A percentile compares a stretch with the other conserved stretches of the same genome.
These are phyloP conservation scores for Epicauta chinensis DNA, from an alignment of 1,140 invertebrate species.

Conservation along the genomic window DNA sequence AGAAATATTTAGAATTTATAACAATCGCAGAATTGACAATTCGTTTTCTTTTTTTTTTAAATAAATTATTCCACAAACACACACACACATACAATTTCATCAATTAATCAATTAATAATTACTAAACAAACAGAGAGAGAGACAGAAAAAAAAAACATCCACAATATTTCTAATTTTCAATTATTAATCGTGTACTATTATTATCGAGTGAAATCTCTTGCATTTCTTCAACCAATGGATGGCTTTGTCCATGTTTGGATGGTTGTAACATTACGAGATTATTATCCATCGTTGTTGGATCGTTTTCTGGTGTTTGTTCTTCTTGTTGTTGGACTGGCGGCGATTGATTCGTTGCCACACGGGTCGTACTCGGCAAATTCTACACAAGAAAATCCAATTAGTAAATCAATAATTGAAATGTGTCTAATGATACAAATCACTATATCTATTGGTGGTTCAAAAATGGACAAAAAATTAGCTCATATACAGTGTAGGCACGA, in stretches of 20 bases:
- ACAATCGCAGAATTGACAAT: not conserved
- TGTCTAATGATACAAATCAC: not conserved
- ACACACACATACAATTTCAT: constrained; percentile 3
- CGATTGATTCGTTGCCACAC: constrained; percentile 23
- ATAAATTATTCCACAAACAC: not conserved
- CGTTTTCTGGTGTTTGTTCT: too few species aligned
- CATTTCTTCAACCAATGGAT: constrained; percentile 25
- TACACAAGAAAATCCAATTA: constrained; percentile 10
- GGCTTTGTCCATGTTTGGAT: constrained; percentile 28
- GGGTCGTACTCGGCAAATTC: constrained; percentile 37
- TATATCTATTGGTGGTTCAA: too few species aligned
- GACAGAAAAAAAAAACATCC: too few species aligned
- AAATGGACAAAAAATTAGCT: too few species aligned
- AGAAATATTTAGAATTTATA: not conserved
- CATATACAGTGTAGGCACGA: too few species aligned
- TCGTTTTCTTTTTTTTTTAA: not conserved
- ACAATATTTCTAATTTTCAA: constrained; percentile 5
- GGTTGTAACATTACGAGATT: constrained; percentile 14
- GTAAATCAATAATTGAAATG: not conserved
- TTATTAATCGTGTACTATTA: constrained; percentile 8
- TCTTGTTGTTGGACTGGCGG: too few species aligned
- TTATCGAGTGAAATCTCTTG: constrained; percentile 19
- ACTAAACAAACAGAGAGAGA: not conserved
- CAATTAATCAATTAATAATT: not conserved
- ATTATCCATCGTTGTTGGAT: too few species aligned